Evolutionary conservation across 1,140 invertebrate genomes (phyloP), one percentile per base, ranked within the genome.

Genomic region (Drosophila lowei): DNA sequence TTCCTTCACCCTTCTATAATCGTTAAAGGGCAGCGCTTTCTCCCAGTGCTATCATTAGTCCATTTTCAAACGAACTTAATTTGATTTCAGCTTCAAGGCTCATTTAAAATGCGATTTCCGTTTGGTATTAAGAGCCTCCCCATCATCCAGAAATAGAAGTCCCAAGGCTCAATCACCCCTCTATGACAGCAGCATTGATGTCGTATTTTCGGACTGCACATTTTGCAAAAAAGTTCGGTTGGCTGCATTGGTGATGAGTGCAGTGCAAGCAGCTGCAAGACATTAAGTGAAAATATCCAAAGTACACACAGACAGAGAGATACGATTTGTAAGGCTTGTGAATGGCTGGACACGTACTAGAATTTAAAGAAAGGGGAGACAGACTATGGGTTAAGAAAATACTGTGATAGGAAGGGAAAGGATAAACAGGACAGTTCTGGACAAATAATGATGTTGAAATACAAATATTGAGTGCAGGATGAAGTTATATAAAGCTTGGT

Each of bases 281-380:
- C 56, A 83, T 77, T 68, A 73, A 71, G 63, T 74, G 79, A 83
- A 77, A 83, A 68, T 61, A 59, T 77, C 73, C 49, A 68, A 30
- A 68, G 28, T 34, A 34, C 47, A 55, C 63, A 55, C 62, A 68
- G 65, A 66, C 49, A 48, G 62, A 21, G 46, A 15, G n/a, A 25
- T 5, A 25, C 5, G 34, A 62, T 25, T 47, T 64, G 61, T 15
- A 28, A 15, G 55, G 7, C 13, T 25, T 34, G 9, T 11, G 9
- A 9, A 28, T 9, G n/a, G 18, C 1, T 25, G 6, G 25, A 25
- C 25, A 25, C 1, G 5, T 25, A 0, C 6, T 5, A 18, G 15
- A 34, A 15, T 62, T 16, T 13, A 21, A 42, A 9, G 56, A 42
- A n/a, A 41, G 18, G 1, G 11, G 25, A 6, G n/a, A 2, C 25